phyloP scores from a whole-genome alignment of 1,140 invertebrate genomes.

The Amyelois transitella region DNA sequence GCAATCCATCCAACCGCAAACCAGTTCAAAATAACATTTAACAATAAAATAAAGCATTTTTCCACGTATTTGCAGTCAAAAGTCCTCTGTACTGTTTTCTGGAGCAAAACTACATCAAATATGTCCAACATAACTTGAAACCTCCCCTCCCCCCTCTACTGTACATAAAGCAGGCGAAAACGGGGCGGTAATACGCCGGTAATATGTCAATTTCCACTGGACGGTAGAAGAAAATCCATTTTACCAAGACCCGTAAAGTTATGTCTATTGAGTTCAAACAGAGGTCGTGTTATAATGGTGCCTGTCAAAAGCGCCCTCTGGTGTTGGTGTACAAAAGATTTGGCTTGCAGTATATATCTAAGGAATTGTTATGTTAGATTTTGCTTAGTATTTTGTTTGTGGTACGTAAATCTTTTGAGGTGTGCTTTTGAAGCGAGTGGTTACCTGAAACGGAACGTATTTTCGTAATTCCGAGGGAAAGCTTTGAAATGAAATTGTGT shows the following conservation, averaged over 20 bases:
- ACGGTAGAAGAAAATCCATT: neutral
- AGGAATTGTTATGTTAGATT: slow-evolving; percentile 10
- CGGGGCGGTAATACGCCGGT: neutral
- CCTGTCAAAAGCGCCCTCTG: neutral
- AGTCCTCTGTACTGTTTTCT: neutral
- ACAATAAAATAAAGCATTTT: neutral
- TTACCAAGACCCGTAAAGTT: neutral
- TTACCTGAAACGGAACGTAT: too few relatives aligned
- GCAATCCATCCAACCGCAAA: neutral
- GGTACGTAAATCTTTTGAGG: slow-evolving; percentile 8
- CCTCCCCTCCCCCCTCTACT: neutral
- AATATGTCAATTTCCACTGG: neutral
- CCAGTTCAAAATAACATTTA: neutral
- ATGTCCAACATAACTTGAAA: neutral
- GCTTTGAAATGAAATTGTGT: too few relatives aligned
- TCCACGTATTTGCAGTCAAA: neutral
- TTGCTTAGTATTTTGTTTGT: neutral
- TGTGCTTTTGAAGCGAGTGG: too few relatives aligned
- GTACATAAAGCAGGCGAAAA: neutral
- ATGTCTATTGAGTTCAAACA: neutral
- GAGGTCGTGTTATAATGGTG: neutral
- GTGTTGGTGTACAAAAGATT: slow-evolving; percentile 5
- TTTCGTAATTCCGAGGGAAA: too few relatives aligned
- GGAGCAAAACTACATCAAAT: neutral
- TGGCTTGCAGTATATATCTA: slow-evolving; percentile 15